Conservation (phyloP, 2,888 invertebrate genomes). For the Pollenia labialis region DNA sequence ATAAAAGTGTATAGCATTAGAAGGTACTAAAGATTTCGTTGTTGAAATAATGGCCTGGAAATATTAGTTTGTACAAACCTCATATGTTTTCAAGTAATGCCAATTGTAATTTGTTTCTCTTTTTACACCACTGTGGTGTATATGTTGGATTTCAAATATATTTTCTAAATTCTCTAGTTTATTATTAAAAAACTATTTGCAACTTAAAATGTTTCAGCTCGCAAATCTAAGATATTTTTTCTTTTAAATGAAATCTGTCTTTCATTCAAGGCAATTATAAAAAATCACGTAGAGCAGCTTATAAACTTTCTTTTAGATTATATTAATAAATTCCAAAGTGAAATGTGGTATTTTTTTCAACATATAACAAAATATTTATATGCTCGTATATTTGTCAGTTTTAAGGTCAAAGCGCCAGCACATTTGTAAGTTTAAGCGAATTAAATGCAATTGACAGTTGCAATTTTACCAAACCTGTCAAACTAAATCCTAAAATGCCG, state of each 20-base stretch:
- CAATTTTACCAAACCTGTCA: constrained; percentile 82
- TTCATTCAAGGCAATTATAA: constrained; percentile 38
- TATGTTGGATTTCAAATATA: no score
- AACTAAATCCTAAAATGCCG: constrained; percentile 79
- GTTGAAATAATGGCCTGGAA: no score
- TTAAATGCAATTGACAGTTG: constrained; percentile 83
- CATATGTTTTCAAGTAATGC: no score
- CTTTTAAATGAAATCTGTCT: constrained; percentile 18
- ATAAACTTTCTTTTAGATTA: constrained; percentile 28
- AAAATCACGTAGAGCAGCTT: constrained; percentile 47
- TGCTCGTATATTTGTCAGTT: constrained; percentile 62
- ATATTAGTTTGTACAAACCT: no score
- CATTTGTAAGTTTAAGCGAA: constrained; percentile 74
- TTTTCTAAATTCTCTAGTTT: not conserved
- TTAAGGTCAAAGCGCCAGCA: constrained; percentile 74
- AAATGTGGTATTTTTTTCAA: constrained; percentile 41
- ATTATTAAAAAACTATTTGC: not conserved
- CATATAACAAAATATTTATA: constrained; percentile 53
- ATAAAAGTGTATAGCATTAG: no score
- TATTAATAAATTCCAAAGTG: constrained; percentile 52
- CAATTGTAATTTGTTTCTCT: no score
- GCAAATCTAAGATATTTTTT: not conserved
- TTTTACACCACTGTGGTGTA: no score
- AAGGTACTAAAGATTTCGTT: no score
- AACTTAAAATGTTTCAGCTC: not conserved